Evolutionary conservation across 2,797 vertebrate species (phyloP).

Genomic region (Anabacerthia variegaticeps): DNA sequence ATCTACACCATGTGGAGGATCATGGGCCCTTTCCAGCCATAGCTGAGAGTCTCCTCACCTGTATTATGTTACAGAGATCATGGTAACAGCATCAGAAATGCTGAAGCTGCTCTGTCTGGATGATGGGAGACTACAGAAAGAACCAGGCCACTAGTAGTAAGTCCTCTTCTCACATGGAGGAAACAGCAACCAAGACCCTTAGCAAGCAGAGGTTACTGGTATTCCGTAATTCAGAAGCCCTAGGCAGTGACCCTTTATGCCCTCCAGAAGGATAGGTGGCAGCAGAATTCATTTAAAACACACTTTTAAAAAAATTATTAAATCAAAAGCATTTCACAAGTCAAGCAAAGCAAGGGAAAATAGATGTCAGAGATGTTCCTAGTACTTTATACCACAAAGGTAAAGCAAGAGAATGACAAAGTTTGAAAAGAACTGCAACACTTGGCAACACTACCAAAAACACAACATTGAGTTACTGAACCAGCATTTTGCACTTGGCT

Average conservation of each 20-base stretch:
- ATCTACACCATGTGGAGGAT: not conserved
- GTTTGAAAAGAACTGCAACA: not conserved
- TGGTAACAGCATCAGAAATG: not conserved
- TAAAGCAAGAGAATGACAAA: not conserved
- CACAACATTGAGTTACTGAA: not conserved
- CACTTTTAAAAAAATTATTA: not conserved
- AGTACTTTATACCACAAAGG: not conserved
- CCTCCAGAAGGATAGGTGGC: not conserved
- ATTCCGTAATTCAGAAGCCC: not conserved
- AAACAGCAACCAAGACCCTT: not conserved
- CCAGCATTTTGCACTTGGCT: not conserved
- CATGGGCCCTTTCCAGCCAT: not conserved
- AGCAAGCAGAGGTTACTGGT: not conserved
- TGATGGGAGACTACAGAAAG: not conserved
- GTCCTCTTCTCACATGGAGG: not conserved
- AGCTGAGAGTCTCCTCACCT: not conserved
- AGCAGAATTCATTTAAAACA: not conserved
- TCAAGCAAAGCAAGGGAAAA: not conserved
- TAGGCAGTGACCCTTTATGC: not conserved
- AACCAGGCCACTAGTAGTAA: not conserved
- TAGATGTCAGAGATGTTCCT: not conserved
- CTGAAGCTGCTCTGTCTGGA: not conserved
- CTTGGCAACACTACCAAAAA: not conserved
- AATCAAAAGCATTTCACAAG: not conserved
- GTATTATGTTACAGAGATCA: rapidly evolving